phyloP scores from a whole-genome alignment of 1,140 invertebrate species.

The Pseudachorutes palmiensis region DNA sequence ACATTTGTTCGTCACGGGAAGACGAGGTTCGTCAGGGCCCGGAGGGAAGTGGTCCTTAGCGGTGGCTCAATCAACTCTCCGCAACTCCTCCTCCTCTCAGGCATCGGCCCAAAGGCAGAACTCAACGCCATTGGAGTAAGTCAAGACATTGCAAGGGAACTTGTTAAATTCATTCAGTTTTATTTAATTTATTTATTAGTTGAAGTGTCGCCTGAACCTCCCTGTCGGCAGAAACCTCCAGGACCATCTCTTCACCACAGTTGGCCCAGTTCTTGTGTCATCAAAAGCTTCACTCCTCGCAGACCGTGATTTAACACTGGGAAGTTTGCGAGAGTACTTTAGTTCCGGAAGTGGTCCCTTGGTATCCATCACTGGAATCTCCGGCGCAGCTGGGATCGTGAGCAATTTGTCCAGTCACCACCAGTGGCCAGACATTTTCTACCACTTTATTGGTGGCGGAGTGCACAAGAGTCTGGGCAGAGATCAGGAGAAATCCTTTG shows the following conservation, averaged over 20 bases:
- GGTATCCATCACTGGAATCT: conserved; percentile 6
- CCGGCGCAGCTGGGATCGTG: neutral
- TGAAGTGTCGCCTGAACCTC: conserved; percentile 38
- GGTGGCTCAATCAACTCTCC: conserved; percentile 42
- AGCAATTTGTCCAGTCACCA: neutral
- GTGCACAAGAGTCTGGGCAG: conserved; percentile 18
- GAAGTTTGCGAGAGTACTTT: conserved; percentile 22
- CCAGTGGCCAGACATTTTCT: conserved; percentile 39
- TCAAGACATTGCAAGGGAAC: neutral
- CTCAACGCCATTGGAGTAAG: conserved; percentile 40
- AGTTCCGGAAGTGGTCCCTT: conserved; percentile 25
- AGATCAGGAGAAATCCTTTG: conserved; percentile 28
- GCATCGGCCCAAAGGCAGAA: conserved; percentile 46
- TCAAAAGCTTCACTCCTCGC: conserved; percentile 68
- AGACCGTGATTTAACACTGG: conserved; percentile 39
- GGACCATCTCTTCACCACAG: conserved; percentile 23
- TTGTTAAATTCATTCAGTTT: neutral
- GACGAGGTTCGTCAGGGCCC: conserved; percentile 22
- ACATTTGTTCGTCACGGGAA: conserved; percentile 23
- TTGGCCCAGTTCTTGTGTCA: conserved; percentile 59
- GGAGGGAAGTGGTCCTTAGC: conserved; percentile 39
- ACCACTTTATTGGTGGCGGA: conserved; percentile 9
- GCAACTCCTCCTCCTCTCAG: conserved; percentile 46
- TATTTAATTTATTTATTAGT: conserved; percentile 23
- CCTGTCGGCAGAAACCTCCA: conserved; percentile 45